Evolutionary conservation across 2,113 vertebrate species (phyloP).

Genomic region (Hippocampus mohnikei): DNA sequence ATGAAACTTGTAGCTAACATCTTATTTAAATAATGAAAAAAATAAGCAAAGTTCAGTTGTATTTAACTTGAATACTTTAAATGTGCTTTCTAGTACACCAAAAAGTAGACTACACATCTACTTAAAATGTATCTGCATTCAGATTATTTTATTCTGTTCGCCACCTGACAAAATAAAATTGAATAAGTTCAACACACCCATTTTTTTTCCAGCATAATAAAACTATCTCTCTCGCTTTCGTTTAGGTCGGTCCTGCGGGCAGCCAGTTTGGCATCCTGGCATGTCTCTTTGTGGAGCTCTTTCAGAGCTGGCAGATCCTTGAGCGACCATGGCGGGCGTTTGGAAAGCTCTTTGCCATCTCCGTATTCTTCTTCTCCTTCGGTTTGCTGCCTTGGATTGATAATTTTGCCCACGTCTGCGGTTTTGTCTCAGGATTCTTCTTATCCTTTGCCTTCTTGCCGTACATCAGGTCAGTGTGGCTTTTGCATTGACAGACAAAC

Average conservation of each 20-base stretch:
- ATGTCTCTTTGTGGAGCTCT: constrained; percentile 97
- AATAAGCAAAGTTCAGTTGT: too few species aligned
- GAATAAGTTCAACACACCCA: too few species aligned
- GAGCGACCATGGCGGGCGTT: constrained; percentile 92
- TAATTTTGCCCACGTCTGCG: constrained; percentile 94
- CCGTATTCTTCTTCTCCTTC: constrained; percentile 92
- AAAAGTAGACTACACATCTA: too few species aligned
- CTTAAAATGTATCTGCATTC: too few species aligned
- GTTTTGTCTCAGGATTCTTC: constrained; percentile 93
- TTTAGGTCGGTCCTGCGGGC: constrained; percentile 95
- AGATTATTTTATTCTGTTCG: too few species aligned
- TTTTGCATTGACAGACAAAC: not conserved
- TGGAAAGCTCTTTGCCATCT: constrained; percentile 87
- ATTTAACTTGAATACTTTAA: too few species aligned
- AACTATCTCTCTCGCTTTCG: not conserved
- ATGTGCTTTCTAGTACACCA: too few species aligned
- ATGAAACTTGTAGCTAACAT: too few species aligned
- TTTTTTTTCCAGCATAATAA: not conserved
- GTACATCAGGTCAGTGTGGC: constrained; percentile 81
- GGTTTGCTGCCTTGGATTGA: constrained; percentile 97
- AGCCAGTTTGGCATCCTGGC: constrained; percentile 98
- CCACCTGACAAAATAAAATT: too few species aligned
- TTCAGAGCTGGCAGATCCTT: constrained; percentile 99
- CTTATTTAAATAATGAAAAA: too few species aligned
- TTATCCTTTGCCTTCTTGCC: constrained; percentile 96